Percentiles rank a stretch among this genome's conserved stretches.
phyloP scores from a whole-genome alignment of 2,888 invertebrate species.

The Pachliopta kotzebuea region DNA sequence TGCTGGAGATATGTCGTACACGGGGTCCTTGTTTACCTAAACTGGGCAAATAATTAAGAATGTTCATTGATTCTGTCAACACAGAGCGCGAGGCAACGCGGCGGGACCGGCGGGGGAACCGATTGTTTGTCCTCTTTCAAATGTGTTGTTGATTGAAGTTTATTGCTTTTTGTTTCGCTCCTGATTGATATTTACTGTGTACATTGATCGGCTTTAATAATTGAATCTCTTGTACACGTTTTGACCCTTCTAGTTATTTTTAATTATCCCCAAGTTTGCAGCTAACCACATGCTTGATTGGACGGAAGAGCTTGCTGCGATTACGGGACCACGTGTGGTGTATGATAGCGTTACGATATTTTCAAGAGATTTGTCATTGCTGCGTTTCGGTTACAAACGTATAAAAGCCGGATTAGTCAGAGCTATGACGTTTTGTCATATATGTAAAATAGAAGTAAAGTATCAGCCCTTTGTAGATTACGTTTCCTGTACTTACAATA shows the following conservation, averaged over 20 bases:
- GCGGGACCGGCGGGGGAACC: conserved; percentile 57
- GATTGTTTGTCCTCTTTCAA: conserved; percentile 61
- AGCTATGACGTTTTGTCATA: no score
- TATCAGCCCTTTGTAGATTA: no score
- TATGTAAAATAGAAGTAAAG: no score
- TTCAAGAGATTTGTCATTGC: no score
- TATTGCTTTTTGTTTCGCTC: conserved; percentile 49
- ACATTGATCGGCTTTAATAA: conserved; percentile 20
- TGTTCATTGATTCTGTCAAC: conserved; percentile 79
- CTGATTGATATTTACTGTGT: conserved; percentile 36
- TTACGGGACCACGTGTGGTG: no score
- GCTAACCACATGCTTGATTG: no score
- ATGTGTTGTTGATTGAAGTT: conserved; percentile 48
- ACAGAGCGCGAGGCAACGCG: conserved; percentile 51
- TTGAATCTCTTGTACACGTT: neutral
- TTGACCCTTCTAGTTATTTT: neutral
- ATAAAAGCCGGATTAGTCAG: no score
- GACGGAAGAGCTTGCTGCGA: no score
- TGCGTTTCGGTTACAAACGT: no score
- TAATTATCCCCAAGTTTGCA: neutral
- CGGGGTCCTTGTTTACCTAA: conserved; percentile 72
- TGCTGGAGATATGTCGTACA: conserved; percentile 41
- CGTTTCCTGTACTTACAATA: no score
- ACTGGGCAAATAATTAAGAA: conserved; percentile 77
- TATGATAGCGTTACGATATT: no score